Percentiles rank a stretch among this genome's conserved stretches.
These are phyloP conservation scores for Chironomus riparius DNA, from an alignment of 2,888 invertebrate genomes.

Conservation along the genomic window DNA sequence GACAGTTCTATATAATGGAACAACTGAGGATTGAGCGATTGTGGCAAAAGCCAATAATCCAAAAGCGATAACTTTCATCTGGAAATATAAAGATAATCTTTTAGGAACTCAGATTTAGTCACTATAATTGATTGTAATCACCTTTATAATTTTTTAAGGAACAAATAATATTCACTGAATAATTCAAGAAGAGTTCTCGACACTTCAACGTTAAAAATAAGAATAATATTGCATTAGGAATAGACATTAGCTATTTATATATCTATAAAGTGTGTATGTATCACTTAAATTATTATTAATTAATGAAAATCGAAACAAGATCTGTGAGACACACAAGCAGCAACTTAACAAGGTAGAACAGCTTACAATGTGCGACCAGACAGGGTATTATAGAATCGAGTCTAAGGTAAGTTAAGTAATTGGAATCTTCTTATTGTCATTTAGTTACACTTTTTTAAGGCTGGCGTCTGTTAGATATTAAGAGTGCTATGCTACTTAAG, in stretches of 20 bases:
- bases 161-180: background rate
- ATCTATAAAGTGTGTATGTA: background rate
- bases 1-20: background rate
- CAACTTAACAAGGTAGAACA: background rate
- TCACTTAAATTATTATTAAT: constrained; percentile 8
- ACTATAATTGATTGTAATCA: background rate
- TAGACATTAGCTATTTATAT: constrained; percentile 19
- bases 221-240: constrained; percentile 4
- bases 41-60: background rate
- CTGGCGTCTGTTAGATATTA: background rate
- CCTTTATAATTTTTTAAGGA: background rate
- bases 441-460: background rate
- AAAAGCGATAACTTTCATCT: background rate
- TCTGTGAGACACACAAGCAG: background rate
- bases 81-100: background rate
- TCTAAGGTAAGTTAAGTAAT: background rate
- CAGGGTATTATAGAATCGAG: too few species aligned
- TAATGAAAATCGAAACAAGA: constrained; percentile 18
- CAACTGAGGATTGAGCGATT: background rate
- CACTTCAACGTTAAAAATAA: background rate
- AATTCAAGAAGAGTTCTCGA: background rate
- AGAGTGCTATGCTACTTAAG: too few species aligned
- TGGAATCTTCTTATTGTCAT: too few species aligned
- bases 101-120: too few species aligned
- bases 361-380: too few species aligned